phyloP scores from a whole-genome alignment of 2,797 vertebrate species.

The Tauraco hartlaubi region DNA sequence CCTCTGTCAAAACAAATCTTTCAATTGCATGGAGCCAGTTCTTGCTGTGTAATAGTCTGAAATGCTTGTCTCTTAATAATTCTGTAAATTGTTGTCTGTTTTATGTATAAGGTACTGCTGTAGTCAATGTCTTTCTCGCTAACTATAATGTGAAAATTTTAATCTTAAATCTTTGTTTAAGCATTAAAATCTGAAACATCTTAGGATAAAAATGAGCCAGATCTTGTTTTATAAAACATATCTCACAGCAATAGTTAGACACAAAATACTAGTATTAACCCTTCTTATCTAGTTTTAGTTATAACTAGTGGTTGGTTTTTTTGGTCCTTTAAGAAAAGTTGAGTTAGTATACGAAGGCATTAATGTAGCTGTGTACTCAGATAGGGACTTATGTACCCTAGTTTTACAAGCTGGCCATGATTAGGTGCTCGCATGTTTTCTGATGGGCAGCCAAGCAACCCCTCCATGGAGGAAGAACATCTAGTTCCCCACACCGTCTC shows the following conservation, averaged over 20 bases:
- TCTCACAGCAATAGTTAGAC: fast-evolving
- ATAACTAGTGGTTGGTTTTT: neutral
- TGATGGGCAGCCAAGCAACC: neutral
- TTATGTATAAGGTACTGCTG: neutral
- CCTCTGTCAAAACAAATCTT: neutral
- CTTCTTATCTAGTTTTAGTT: neutral
- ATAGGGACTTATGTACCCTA: neutral
- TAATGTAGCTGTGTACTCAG: neutral
- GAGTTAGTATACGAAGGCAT: neutral
- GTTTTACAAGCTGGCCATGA: neutral
- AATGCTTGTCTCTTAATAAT: neutral
- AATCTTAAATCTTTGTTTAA: neutral
- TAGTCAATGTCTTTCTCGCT: neutral
- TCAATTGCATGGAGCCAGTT: neutral
- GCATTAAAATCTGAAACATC: neutral
- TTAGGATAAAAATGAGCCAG: neutral
- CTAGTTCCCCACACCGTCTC: neutral
- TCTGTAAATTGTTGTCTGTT: neutral
- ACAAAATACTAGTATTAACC: neutral
- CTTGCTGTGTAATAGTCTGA: neutral
- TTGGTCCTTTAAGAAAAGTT: neutral
- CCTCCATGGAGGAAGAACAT: neutral
- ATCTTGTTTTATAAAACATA: neutral
- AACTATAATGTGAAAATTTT: neutral
- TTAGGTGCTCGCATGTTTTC: neutral